phyloP scores from a whole-genome alignment of 1,140 invertebrate genomes.

The Nomia melanderi region DNA sequence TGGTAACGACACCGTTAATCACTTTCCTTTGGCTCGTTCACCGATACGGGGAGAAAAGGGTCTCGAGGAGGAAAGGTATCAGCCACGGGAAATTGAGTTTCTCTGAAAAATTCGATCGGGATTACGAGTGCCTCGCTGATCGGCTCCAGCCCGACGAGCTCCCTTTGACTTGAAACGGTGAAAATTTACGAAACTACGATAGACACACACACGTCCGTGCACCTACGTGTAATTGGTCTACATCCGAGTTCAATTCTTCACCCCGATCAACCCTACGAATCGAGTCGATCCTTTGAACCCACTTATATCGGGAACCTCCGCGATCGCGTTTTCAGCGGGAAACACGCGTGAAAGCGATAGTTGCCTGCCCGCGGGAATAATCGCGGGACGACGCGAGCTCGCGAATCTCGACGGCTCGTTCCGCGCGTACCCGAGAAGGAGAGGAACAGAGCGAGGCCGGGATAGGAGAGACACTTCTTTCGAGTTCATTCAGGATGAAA shows the following conservation, averaged over 20 bases:
- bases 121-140: not conserved
- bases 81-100: conserved; percentile 15
- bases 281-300: too few relatives aligned
- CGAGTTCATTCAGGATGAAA: conserved; percentile 36
- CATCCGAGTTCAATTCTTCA: too few relatives aligned
- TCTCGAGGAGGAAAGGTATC: not conserved
- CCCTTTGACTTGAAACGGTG: not conserved
- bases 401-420: not conserved
- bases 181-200: not conserved
- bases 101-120: not conserved
- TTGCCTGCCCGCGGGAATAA: too few relatives aligned
- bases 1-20: conserved; percentile 37
- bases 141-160: not conserved
- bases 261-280: too few relatives aligned
- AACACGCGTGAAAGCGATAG: too few relatives aligned
- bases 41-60: not conserved
- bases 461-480: conserved; percentile 9
- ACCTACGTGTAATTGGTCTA: too few relatives aligned
- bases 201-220: too few relatives aligned
- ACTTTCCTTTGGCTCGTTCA: conserved; percentile 15
- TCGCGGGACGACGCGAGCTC: not conserved
- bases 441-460: not conserved
- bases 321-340: too few relatives aligned
- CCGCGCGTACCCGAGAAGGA: not conserved
- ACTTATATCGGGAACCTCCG: too few relatives aligned